Percentiles rank a stretch among this genome's conserved stretches.
phyloP scores from a whole-genome alignment of 2,888 invertebrate genomes.

The Leptinotarsa juncta region DNA sequence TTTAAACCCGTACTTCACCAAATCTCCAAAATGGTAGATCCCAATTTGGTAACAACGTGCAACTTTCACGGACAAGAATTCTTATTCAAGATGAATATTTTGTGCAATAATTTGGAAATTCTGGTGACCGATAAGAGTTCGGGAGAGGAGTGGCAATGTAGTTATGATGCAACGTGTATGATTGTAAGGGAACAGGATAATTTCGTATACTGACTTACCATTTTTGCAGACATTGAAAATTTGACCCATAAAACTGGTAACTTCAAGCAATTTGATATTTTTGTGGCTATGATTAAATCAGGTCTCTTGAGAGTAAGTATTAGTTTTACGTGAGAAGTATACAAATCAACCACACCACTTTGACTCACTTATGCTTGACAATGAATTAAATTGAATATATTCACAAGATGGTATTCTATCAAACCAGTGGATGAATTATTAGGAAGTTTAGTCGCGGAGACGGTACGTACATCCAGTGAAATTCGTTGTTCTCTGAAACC shows the following conservation, averaged over 20 bases:
- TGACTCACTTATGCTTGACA: too few relatives aligned
- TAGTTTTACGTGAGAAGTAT: too few relatives aligned
- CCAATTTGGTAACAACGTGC: constrained; percentile 66
- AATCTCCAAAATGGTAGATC: constrained; percentile 56
- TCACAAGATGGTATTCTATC: too few relatives aligned
- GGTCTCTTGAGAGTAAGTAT: constrained; percentile 67
- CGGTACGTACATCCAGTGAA: too few relatives aligned
- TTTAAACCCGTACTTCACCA: constrained; percentile 40
- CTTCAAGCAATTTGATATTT: constrained; percentile 69
- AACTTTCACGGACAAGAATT: constrained; percentile 66
- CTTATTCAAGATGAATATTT: constrained; percentile 66
- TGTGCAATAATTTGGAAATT: constrained; percentile 65
- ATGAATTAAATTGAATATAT: too few relatives aligned
- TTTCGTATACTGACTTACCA: not conserved
- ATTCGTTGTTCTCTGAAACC: too few relatives aligned
- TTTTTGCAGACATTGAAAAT: constrained; percentile 67
- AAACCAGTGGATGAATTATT: too few relatives aligned
- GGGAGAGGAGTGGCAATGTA: constrained; percentile 70
- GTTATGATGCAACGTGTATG: constrained; percentile 67
- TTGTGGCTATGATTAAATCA: constrained; percentile 69
- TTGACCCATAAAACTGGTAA: constrained; percentile 70
- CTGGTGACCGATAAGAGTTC: constrained; percentile 68
- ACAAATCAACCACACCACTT: too few relatives aligned
- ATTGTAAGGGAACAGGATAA: not conserved
- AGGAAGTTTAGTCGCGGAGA: too few relatives aligned